Evolutionary conservation across 2,797 vertebrate species (phyloP), one percentile per base, ranked within the genome.

Genomic region (Xerus rutilus): DNA sequence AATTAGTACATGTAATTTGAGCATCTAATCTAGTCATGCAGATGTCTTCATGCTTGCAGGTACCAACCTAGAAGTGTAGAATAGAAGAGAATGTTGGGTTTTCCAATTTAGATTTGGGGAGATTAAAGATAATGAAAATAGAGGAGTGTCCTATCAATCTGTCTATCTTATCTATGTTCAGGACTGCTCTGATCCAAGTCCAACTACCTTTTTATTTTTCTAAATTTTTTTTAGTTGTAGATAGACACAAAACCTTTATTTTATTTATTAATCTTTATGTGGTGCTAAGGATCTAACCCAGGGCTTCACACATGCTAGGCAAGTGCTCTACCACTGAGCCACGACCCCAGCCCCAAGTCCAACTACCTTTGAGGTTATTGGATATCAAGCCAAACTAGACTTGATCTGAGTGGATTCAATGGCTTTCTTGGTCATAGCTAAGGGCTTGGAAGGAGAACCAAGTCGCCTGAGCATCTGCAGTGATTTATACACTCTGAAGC

Each of bases 121-220:
- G 69, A 83, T 69, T 73, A 73, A 74, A 85, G 72, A 69, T 39
- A 78, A 59, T 47, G 45, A 90, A 94, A 89, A 77, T n/a, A 52
- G n/a, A 14, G 23, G 6, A 59, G 25, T 67, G 6, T 57, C 28
- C 49, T 67, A 4, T 76, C 5, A 67, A 9, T 54, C 49, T 25
- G 23, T 43, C 15, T 43, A 3, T 14, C 0, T 23, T 57, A 14
- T 67, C n/a, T 21, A 32, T 77, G 9, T 84, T 91, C 30, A 54
- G 95, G 39, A 43, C 28, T 65, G 32, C 6, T 88, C 52, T 76
- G 23, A 72, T 59, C 64, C 81, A 62, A 83, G 25, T 87, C 45
- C 70, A 90, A 7, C 39, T 52, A 25, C 49, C 72, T 91, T 77
- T 86, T 39, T 39, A 2, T 39, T 39, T 39, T 39, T 39, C 3